phyloP scores from a whole-genome alignment of 1,140 invertebrate species.

The Ceratosolen solmsi region DNA sequence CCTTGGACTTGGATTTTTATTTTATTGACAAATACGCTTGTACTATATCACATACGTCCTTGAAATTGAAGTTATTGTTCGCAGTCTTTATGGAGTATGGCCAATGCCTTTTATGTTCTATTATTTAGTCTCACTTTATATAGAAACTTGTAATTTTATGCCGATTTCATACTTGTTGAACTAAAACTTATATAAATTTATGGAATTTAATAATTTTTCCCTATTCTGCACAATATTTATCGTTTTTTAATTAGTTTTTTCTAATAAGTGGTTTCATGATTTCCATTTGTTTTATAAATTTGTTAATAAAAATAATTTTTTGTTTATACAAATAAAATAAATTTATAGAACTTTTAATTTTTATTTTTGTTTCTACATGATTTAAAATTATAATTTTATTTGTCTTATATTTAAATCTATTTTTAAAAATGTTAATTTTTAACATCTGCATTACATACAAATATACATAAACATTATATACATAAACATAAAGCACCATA shows the following conservation, averaged over 20 bases:
- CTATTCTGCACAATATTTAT: neutral
- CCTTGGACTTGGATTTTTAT: neutral
- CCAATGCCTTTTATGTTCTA: slow-evolving; percentile 28
- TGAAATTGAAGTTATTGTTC: slow-evolving; percentile 34
- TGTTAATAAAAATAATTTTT: too few species aligned
- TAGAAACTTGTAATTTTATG: neutral
- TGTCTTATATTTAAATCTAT: too few species aligned
- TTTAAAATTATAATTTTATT: too few species aligned
- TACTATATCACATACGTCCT: slow-evolving; percentile 3
- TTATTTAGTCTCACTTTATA: neutral
- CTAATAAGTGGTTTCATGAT: neutral
- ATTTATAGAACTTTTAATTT: too few species aligned
- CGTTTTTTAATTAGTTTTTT: neutral
- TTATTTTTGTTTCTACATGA: too few species aligned
- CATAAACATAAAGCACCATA: too few species aligned
- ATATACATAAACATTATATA: too few species aligned
- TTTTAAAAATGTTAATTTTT: too few species aligned
- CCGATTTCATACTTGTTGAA: neutral
- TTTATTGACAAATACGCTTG: slow-evolving; percentile 21
- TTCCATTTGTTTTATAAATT: neutral
- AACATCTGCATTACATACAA: too few species aligned
- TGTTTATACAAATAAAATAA: too few species aligned
- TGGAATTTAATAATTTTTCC: neutral
- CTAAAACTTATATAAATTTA: neutral
- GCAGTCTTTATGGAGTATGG: slow-evolving; percentile 34